A percentile compares a stretch with the other conserved stretches of the same genome.
These are phyloP conservation scores for Hydrophis major DNA, from an alignment of 2,797 vertebrate genomes.

Conservation along the genomic window DNA sequence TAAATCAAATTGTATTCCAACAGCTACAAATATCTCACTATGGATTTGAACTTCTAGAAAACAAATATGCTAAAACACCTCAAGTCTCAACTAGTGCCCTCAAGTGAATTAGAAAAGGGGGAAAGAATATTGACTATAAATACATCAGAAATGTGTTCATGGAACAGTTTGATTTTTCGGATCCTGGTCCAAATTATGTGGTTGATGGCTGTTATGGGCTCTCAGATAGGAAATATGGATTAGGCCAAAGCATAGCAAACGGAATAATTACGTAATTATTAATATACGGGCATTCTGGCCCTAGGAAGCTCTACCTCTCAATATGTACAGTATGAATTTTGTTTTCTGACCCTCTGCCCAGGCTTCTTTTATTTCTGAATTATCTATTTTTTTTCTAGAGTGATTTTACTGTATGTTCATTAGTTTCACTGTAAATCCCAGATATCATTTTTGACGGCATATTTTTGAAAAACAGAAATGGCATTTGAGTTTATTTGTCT, in stretches of 20 bases:
- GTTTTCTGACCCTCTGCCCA: neutral
- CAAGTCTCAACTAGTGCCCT: neutral
- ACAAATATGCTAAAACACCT: neutral
- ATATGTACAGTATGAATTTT: neutral
- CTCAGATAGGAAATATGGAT: neutral
- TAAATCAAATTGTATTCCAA: neutral
- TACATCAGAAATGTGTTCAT: neutral
- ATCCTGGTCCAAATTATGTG: neutral
- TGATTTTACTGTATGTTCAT: neutral
- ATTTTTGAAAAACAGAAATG: constrained; percentile 32
- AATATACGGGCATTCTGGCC: neutral
- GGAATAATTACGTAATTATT: neutral
- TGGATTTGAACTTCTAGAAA: neutral
- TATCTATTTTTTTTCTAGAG: neutral
- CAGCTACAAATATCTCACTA: neutral
- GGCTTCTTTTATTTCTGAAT: neutral
- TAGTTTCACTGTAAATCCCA: neutral
- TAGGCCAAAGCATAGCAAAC: neutral
- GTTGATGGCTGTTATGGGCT: neutral
- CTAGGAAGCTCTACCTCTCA: neutral
- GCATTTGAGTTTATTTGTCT: constrained; percentile 38
- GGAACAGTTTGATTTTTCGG: neutral
- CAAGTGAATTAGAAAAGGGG: neutral
- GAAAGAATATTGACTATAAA: neutral
- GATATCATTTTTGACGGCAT: constrained; percentile 24